A percentile compares a stretch with the other conserved stretches of the same genome.
phyloP scores from a whole-genome alignment of 2,797 vertebrate species.

The Macropodus opercularis region DNA sequence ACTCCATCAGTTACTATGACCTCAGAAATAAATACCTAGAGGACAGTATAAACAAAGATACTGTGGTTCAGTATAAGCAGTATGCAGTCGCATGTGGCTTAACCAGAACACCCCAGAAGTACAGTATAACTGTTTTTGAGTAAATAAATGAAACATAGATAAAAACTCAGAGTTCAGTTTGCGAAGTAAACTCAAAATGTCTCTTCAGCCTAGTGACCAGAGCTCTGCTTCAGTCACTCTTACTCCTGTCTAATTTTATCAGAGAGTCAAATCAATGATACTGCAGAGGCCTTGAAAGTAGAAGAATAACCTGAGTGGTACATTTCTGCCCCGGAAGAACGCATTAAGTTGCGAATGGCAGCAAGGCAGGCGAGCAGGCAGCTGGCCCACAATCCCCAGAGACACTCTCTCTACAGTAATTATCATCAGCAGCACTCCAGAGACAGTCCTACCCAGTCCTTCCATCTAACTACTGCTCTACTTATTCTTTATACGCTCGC shows the following conservation, averaged over 20 bases:
- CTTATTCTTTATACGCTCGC: slow-evolving; percentile 43
- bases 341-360: slow-evolving; percentile 46
- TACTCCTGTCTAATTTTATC: slow-evolving; percentile 1
- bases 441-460: slow-evolving; percentile 54
- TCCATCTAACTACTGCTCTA: slow-evolving; percentile 62
- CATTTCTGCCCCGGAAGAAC: slow-evolving; percentile 52
- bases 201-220: slow-evolving; percentile 3
- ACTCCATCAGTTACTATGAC: too few species aligned
- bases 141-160: neutral
- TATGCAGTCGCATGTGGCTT: slow-evolving; percentile 10
- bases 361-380: slow-evolving; percentile 46
- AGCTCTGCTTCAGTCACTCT: slow-evolving; percentile 14
- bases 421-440: slow-evolving; percentile 79
- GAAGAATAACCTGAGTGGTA: slow-evolving; percentile 39
- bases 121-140: too few species aligned
- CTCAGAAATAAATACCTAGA: too few species aligned
- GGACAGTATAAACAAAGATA: too few species aligned
- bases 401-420: slow-evolving; percentile 79
- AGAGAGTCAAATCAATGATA: slow-evolving; percentile 27
- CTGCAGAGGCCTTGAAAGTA: slow-evolving; percentile 27
- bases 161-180: neutral
- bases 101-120: neutral
- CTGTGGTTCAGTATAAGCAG: slow-evolving; percentile 4
- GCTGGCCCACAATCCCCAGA: slow-evolving; percentile 64
- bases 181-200: neutral